Conservation (phyloP, 2,113 vertebrate species). For the Phaetusa simplex region DNA sequence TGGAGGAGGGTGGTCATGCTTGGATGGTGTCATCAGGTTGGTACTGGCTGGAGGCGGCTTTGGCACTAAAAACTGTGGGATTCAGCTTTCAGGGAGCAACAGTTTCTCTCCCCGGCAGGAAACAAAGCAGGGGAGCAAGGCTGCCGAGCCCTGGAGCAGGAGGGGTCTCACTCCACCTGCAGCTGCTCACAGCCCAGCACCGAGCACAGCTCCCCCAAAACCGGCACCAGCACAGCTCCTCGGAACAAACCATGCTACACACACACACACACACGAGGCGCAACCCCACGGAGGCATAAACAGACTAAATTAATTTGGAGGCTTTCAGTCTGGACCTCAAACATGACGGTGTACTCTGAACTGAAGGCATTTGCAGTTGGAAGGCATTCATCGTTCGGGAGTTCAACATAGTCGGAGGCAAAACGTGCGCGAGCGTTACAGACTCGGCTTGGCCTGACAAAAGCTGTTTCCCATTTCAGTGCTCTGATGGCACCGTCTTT, state of each 20-base stretch:
- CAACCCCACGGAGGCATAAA: fast-evolving
- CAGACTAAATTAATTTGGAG: not conserved
- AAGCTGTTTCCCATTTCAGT: not conserved
- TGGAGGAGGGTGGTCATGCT: not conserved
- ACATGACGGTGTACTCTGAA: fast-evolving
- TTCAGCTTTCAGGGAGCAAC: not conserved
- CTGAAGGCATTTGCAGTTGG: not conserved
- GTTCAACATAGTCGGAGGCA: not conserved
- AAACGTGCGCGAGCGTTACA: fast-evolving
- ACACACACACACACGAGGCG: fast-evolving
- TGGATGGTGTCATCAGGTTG: not conserved
- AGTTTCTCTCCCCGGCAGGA: not conserved
- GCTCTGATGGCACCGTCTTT: not conserved
- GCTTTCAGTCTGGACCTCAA: not conserved
- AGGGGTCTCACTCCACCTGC: not conserved
- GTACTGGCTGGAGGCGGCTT: fast-evolving
- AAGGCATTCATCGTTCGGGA: not conserved
- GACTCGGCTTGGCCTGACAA: not conserved
- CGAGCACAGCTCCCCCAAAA: fast-evolving
- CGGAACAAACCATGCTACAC: fast-evolving
- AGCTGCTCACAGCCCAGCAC: not conserved
- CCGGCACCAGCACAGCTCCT: not conserved
- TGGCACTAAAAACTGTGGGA: not conserved
- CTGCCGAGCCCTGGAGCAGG: fast-evolving
- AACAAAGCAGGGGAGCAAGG: not conserved